phyloP scores from a whole-genome alignment of 2,888 invertebrate species.

The Megastigmus dorsalis region DNA sequence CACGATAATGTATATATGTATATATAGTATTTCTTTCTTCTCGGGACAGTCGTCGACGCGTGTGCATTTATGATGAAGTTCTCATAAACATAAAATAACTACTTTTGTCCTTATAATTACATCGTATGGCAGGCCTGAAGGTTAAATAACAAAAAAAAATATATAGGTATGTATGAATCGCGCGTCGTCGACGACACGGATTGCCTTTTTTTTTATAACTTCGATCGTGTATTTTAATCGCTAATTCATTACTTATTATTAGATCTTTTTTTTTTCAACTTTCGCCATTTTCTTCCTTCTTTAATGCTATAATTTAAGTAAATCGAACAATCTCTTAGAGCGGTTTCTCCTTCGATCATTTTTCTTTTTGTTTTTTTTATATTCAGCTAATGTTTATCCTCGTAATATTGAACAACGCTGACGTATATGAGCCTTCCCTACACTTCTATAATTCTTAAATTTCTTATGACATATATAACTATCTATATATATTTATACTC shows the following conservation, averaged over 20 bases:
- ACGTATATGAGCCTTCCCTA: neutral
- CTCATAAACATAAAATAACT: constrained; percentile 40
- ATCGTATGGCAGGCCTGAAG: constrained; percentile 69
- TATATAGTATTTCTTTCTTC: neutral
- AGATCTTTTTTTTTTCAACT: neutral
- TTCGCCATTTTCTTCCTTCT: neutral
- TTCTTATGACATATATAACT: constrained; percentile 7
- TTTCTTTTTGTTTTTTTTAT: neutral
- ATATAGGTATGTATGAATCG: neutral
- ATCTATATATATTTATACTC: constrained; percentile 25
- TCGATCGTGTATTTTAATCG: neutral
- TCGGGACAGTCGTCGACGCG: constrained; percentile 33
- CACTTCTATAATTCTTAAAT: constrained; percentile 11
- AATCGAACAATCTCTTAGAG: constrained; percentile 66
- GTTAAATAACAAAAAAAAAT: constrained; percentile 59
- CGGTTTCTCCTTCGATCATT: constrained; percentile 33
- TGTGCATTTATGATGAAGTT: neutral
- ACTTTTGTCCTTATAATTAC: constrained; percentile 59
- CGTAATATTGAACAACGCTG: neutral
- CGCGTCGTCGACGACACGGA: constrained; percentile 32
- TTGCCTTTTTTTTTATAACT: neutral
- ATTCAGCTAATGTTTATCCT: neutral
- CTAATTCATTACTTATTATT: constrained; percentile 43
- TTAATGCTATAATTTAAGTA: constrained; percentile 65
- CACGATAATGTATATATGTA: constrained; percentile 5